Base-by-base conservation (phyloP, 1,140 invertebrate genomes). In the Ceratina japonica region DNA sequence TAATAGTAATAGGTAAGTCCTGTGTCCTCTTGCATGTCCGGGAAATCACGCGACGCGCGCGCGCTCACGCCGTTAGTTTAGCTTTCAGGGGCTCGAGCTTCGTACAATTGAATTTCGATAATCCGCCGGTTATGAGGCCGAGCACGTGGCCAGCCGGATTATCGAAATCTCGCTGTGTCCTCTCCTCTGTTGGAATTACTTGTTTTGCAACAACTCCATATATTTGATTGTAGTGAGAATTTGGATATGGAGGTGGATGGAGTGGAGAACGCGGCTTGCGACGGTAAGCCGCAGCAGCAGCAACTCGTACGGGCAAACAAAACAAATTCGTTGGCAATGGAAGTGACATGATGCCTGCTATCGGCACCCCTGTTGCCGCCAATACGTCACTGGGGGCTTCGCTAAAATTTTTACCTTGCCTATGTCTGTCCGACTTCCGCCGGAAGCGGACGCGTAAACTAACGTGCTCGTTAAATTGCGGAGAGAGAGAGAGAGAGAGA, bases 341-440 rank as follows among this genome's bases (percentile, higher is more conserved):
- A 92, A 91, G 91, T 92, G 88, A 92, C 91, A 92, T 92, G 91
- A 92, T 92, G 91, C 91, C 91, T 92, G 88, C 90, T 92, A 82
- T 91, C 77, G 85, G 89, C 90, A 91, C 89, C 91, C 91, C 90
- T 89, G 87, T 89, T 90, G 86, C 86, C 87, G 84, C 88, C 86
- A 85, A 89, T 89, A 88, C 91, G 90, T 90, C 88, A 91, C 85
- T 90, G 91, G 91, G 91, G 91, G 91, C 89, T 92, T 90, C 87
- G 87, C 88, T 92, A 90, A 92, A 76, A 3, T 44, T 44, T 87
- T 89, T 90, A 90, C 87, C 88, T 90, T 90, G 89, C 86, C 89
- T 87, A 83, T 61, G 79, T 84, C 59, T 85, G 83, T 68, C 70
- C 75, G 71, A 62, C 66, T 63, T 68, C 49, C 31, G 37, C 10